Evolutionary conservation across 2,113 vertebrate genomes (phyloP).

Genomic region (Tragelaphus imberbis): DNA sequence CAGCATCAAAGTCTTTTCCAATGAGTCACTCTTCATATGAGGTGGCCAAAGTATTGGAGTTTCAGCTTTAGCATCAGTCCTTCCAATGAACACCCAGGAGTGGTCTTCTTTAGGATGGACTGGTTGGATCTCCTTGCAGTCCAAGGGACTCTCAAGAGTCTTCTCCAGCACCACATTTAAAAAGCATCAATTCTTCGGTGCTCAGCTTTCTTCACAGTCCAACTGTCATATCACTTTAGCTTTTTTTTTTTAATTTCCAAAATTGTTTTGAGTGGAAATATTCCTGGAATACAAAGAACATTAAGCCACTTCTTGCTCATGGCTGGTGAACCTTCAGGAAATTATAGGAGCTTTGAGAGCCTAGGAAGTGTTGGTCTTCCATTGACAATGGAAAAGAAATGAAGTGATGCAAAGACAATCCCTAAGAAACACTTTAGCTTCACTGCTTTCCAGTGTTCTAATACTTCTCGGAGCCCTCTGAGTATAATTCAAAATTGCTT

Average conservation of each 20-base stretch:
- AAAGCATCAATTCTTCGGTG: no score
- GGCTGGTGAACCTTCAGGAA: not conserved
- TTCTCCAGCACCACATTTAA: no score
- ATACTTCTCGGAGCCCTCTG: not conserved
- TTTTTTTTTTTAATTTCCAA: not conserved
- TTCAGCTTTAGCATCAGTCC: no score
- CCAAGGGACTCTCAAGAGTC: no score
- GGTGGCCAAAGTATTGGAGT: no score
- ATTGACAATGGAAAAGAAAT: not conserved
- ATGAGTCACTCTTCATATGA: no score
- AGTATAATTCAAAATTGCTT: not conserved
- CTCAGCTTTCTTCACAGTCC: no score
- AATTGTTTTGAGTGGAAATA: not conserved
- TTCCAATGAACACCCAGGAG: no score
- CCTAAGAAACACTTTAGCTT: not conserved
- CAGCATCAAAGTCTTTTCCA: no score
- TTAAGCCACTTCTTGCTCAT: not conserved
- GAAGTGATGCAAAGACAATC: not conserved
- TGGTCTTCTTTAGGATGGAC: no score
- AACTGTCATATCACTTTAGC: not conserved
- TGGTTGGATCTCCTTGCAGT: no score
- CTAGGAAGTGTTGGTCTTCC: not conserved
- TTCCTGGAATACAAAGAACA: not conserved
- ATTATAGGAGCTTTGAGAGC: not conserved
- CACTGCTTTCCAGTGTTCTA: not conserved